Evolutionary conservation across 2,113 vertebrate species (phyloP).

Genomic region (Albula goreensis): DNA sequence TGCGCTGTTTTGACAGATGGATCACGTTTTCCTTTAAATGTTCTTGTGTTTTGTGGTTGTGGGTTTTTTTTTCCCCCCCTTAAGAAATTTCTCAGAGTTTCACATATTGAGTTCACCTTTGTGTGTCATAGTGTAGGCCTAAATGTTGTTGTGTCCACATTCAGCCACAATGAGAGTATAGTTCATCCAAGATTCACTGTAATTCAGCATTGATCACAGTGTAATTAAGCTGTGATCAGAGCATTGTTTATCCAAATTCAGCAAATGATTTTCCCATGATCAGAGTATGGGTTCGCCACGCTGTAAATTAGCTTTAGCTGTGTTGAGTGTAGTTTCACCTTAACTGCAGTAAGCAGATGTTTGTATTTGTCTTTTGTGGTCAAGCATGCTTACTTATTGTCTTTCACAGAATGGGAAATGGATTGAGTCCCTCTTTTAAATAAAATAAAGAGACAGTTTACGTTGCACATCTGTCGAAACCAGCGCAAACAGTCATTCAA

Average conservation of each 20-base stretch:
- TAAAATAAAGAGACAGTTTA: too few species aligned
- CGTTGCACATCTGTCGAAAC: too few species aligned
- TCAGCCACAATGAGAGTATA: not conserved
- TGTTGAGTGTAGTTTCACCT: too few species aligned
- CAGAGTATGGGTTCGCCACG: too few species aligned
- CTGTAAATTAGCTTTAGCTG: too few species aligned
- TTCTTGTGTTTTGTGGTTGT: not conserved
- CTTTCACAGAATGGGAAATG: not conserved
- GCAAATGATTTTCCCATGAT: too few species aligned
- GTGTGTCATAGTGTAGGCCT: not conserved
- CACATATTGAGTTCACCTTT: not conserved
- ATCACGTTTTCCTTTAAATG: not conserved
- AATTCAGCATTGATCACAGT: not conserved
- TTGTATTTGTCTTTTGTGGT: not conserved
- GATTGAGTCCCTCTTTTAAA: too few species aligned
- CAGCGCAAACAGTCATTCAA: too few species aligned
- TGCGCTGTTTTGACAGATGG: not conserved
- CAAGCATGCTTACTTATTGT: not conserved
- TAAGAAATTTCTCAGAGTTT: not conserved
- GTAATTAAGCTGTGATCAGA: not conserved
- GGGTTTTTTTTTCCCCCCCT: not conserved
- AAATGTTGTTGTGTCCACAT: not conserved
- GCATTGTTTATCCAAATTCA: too few species aligned
- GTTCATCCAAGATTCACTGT: not conserved
- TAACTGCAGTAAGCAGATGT: not conserved